Conservation (phyloP, 2,888 invertebrate species). For the Tetragonisca angustula region DNA sequence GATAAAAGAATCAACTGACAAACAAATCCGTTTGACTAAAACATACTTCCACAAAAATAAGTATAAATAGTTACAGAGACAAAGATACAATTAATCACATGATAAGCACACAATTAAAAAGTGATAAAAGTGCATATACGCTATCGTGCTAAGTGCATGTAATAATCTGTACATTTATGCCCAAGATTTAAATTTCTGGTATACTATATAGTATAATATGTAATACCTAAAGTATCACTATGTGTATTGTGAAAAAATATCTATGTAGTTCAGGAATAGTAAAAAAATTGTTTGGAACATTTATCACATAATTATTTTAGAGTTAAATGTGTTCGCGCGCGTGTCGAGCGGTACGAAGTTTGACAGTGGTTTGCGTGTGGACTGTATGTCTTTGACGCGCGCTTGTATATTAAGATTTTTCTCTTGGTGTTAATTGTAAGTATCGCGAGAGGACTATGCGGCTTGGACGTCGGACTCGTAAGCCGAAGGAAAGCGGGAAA, state of each 20-base stretch:
- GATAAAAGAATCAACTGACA: not conserved
- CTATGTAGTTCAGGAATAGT: too few species aligned
- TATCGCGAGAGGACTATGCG: too few species aligned
- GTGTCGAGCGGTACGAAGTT: too few species aligned
- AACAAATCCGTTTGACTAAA: not conserved
- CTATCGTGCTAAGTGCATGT: slow-evolving; percentile 5
- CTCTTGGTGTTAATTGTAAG: too few species aligned
- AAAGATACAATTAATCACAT: slow-evolving; percentile 23
- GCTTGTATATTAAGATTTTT: too few species aligned
- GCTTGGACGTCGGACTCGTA: too few species aligned
- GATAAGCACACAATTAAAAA: slow-evolving; percentile 39
- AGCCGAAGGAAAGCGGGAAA: too few species aligned
- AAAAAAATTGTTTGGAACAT: too few species aligned
- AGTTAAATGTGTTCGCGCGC: too few species aligned
- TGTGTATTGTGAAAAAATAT: not conserved
- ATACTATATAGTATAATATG: not conserved
- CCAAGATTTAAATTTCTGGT: slow-evolving; percentile 13
- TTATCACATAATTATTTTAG: too few species aligned
- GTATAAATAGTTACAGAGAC: slow-evolving; percentile 17
- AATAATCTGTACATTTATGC: slow-evolving; percentile 24
- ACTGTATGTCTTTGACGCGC: too few species aligned
- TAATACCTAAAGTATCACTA: not conserved
- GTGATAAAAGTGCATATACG: slow-evolving; percentile 6
- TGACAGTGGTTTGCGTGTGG: too few species aligned
- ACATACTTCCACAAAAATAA: not conserved